These are phyloP conservation scores for Phalanger gymnotis DNA, from an alignment of 2,797 vertebrate species.

Conservation along the genomic window DNA sequence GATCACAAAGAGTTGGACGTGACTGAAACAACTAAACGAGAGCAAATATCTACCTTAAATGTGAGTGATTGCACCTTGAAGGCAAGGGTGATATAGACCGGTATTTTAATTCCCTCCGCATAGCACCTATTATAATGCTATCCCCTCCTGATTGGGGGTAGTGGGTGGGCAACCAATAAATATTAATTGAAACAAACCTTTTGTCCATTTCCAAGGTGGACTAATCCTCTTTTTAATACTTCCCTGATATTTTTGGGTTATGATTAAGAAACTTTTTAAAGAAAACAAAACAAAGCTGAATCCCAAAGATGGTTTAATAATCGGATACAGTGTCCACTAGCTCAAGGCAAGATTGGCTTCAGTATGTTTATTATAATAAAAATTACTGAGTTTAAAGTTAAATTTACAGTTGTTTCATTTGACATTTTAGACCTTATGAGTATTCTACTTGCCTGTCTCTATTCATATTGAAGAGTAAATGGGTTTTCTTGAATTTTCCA, in stretches of 20 bases:
- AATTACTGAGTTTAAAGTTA: conserved; percentile 39
- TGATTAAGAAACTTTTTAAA: not conserved
- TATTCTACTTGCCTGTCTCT: not conserved
- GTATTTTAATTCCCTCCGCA: not conserved
- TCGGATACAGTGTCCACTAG: not conserved
- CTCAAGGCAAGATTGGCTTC: conserved; percentile 51
- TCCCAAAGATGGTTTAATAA: not conserved
- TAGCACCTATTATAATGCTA: fast-evolving
- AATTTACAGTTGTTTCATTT: conserved; percentile 67
- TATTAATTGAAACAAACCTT: fast-evolving
- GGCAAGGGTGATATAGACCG: no score
- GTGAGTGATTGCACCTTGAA: not conserved
- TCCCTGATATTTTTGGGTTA: not conserved
- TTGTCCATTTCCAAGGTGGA: not conserved
- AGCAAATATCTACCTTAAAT: not conserved
- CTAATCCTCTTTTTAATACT: not conserved
- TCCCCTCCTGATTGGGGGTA: not conserved
- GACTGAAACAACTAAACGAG: not conserved
- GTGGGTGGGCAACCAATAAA: fast-evolving
- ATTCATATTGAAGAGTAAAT: not conserved
- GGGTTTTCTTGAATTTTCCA: conserved; percentile 44
- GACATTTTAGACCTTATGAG: not conserved
- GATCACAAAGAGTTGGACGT: not conserved
- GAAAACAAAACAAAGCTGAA: not conserved
- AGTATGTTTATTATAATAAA: conserved; percentile 8